Evolutionary conservation across 2,888 invertebrate species (phyloP), one percentile per base, ranked within the genome.

Genomic region (Hemistola chrysoprasaria): DNA sequence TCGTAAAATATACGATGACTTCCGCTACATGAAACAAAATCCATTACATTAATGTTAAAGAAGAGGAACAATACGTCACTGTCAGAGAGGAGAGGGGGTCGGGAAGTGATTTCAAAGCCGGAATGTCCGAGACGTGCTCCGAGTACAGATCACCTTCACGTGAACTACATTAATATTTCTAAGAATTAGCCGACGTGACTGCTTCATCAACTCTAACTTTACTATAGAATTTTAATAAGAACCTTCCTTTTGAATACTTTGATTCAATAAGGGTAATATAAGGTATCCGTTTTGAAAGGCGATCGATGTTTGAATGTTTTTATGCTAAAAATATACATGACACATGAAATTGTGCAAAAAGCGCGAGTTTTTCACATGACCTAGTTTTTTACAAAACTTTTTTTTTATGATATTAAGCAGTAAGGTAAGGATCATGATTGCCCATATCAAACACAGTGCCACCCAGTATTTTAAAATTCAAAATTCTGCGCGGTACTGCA

Each of bases 31-130:
- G 77, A 76, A 84, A 78, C 78, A 78, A 78, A 83, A 83, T 83
- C 82, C 82, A 83, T 86, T 84, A 82, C 72, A 77, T 78, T 78
- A 85, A 84, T 80, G 84, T 84, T 77, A 77, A 83, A 84, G 81
- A 81, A 78, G 80, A 78, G 80, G 65, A 71, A 81, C 82, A 80
- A 86, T 85, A 78, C 78, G 84, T 87, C 86, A 84, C 79, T 86
- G 85, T 85, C 86, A 75, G 65, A 47, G 62, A 62, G 66, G 71
- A 71, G 71, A 69, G 74, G 67, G 53, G 74, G 72, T 68, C 70
- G 82, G 77, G 79, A 85, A 87, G 87, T 86, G 86, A 86, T 86
- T 87, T 76, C 80, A 74, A 73, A 75, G 76, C 76, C 78, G 77
- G 71, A 82, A 83, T 81, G 78, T 75, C 77, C 78, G 71, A 71